Evolutionary conservation across 2,888 invertebrate genomes (phyloP), one percentile per base, ranked within the genome.

Genomic region (Galeruca laticollis): DNA sequence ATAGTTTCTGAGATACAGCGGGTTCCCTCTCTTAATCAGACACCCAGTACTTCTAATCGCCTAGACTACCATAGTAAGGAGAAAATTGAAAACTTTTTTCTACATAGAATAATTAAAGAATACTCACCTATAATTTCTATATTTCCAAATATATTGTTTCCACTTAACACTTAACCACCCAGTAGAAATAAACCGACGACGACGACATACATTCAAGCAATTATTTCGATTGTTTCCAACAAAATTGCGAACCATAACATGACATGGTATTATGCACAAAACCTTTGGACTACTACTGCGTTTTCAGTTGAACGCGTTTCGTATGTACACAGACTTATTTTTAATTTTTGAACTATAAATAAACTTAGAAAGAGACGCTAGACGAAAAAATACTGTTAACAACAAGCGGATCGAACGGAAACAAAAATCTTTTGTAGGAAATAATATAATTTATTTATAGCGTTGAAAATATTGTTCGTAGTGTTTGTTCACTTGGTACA

Each of bases 291-390:
- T 47, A 47, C 47, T 47, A 15, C 47, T 47, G 47, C 9, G 26
- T 26, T 26, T 26, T 26, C 1, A 26, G 47, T 18, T 47, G 15
- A 15, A 47, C 15, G 8, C 47, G 47, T 47, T 47, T 40, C 40
- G 40, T n/a, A n/a, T n/a, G n/a, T 15, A 15, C 9, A 47, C 47
- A 47, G 13, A 47, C 18, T 47, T 18, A 47, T 18, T 47, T 47
- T 47, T 47, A 47, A 47, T 47, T 47, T 47, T 47, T 18, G 47
- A 18, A 47, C 47, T 47, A 47, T 47, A 47, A 47, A 47, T 47
- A 47, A 5, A 18, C 47, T 5, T 47, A 5, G 0, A 15, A 47
- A 15, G n/a, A 47, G 47, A n/a, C 47, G 18, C 47, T 15, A 47
- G 47, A 47, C 47, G 47, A 47, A 47, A 47, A 47, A 47, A 47